A percentile compares a stretch with the other conserved stretches of the same genome.
Evolutionary conservation across 2,888 invertebrate species (phyloP).

Genomic region (Polydrusus tereticollis): DNA sequence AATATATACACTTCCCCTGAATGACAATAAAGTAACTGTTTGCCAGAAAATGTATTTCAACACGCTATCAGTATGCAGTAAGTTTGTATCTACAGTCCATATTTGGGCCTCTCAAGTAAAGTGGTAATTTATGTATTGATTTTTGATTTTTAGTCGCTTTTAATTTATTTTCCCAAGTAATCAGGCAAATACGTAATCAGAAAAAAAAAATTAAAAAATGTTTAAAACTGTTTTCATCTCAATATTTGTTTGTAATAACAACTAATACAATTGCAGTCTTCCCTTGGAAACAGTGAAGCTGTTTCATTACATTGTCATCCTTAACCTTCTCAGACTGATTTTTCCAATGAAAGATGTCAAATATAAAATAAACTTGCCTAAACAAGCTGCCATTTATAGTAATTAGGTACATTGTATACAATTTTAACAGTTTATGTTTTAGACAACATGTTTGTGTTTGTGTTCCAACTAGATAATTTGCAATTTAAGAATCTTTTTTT

Average conservation of each 20-base stretch:
- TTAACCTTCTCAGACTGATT: too few relatives aligned
- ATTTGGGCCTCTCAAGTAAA: constrained; percentile 47
- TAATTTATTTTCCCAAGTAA: background rate
- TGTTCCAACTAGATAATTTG: background rate
- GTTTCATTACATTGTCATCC: too few relatives aligned
- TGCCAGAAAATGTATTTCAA: constrained; percentile 47
- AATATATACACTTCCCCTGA: constrained; percentile 35
- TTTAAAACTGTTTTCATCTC: too few relatives aligned
- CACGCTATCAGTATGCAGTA: constrained; percentile 39
- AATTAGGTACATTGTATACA: background rate
- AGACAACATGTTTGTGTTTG: background rate
- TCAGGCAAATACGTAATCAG: background rate
- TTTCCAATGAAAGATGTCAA: background rate
- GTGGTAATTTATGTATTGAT: constrained; percentile 29
- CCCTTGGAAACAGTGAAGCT: too few relatives aligned
- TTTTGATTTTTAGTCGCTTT: background rate
- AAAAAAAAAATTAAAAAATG: too few relatives aligned
- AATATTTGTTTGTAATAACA: too few relatives aligned
- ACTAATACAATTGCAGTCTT: too few relatives aligned
- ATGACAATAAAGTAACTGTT: constrained; percentile 35
- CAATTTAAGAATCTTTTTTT: background rate
- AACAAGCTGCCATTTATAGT: constrained; percentile 17
- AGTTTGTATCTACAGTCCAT: constrained; percentile 42
- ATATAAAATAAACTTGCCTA: background rate
- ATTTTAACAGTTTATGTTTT: too few relatives aligned